Conservation (phyloP, 2,797 vertebrate species). For the Chelon auratus region DNA sequence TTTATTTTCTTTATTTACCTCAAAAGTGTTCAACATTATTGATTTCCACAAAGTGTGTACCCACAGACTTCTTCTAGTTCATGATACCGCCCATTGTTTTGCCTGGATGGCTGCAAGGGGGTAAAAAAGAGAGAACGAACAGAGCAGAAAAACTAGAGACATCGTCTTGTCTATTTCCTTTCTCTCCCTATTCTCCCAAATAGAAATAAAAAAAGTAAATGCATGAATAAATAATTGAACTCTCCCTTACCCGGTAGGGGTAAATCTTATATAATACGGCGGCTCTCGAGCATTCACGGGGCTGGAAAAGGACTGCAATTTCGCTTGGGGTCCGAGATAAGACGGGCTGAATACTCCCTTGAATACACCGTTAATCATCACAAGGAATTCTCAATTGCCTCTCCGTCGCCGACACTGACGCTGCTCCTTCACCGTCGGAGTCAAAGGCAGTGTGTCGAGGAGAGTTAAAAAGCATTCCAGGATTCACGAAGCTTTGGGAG, state of each 20-base stretch:
- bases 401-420: constrained; percentile 37
- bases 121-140: neutral
- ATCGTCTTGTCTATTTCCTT: neutral
- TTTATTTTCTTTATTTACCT: constrained; percentile 20
- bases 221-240: constrained; percentile 63
- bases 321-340: constrained; percentile 60
- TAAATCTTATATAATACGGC: constrained; percentile 47
- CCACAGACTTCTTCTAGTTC: neutral
- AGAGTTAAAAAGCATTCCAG: constrained; percentile 34
- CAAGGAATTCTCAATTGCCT: constrained; percentile 59
- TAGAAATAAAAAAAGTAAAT: constrained; percentile 53
- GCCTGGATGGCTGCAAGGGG: neutral
- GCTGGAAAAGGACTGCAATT: constrained; percentile 66
- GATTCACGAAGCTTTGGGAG: constrained; percentile 35
- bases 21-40: constrained; percentile 29
- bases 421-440: constrained; percentile 27
- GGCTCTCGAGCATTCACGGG: constrained; percentile 57
- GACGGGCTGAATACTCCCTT: constrained; percentile 58
- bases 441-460: constrained; percentile 35
- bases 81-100: constrained; percentile 9
- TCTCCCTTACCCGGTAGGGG: constrained; percentile 37
- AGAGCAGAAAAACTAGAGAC: neutral
- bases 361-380: constrained; percentile 72
- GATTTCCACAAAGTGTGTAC: neutral
- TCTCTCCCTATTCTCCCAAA: constrained; percentile 30